Percentiles rank a stretch among this genome's conserved stretches.
Evolutionary conservation across 2,888 invertebrate species (phyloP).

Genomic region (Pherbina coryleti): DNA sequence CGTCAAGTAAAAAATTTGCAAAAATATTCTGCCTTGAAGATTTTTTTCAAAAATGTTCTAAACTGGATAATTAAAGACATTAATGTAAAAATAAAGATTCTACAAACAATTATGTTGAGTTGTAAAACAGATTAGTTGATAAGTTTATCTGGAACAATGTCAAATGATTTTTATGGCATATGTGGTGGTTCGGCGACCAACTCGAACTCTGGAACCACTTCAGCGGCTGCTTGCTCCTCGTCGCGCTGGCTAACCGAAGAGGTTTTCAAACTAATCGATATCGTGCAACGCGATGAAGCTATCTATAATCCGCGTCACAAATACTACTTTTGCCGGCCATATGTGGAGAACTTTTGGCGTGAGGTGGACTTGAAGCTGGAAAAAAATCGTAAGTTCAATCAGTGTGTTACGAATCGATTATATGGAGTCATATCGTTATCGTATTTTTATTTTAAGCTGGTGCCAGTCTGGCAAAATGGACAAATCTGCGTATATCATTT

Average conservation of each 20-base stretch:
- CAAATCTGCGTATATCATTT: slow-evolving; percentile 66
- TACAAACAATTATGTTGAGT: not conserved
- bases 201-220: slow-evolving; percentile 18
- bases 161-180: slow-evolving; percentile 27
- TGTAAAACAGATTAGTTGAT: not conserved
- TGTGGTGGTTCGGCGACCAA: not conserved
- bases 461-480: slow-evolving; percentile 67
- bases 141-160: not conserved
- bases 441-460: slow-evolving; percentile 54
- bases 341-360: slow-evolving; percentile 68
- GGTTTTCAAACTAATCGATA: slow-evolving; percentile 65
- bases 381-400: slow-evolving; percentile 60
- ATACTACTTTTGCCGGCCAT: slow-evolving; percentile 67
- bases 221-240: slow-evolving; percentile 49
- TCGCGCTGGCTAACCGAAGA: slow-evolving; percentile 66
- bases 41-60: not conserved
- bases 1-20: not conserved
- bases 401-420: not conserved
- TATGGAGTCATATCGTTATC: not conserved
- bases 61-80: not conserved
- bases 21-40: not conserved
- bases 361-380: slow-evolving; percentile 65
- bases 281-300: slow-evolving; percentile 66
- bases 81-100: not conserved
- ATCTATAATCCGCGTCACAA: slow-evolving; percentile 68